Percentiles rank a stretch among this genome's conserved stretches.
Evolutionary conservation across 2,888 invertebrate species (phyloP).

Genomic region (Sipha maydis): DNA sequence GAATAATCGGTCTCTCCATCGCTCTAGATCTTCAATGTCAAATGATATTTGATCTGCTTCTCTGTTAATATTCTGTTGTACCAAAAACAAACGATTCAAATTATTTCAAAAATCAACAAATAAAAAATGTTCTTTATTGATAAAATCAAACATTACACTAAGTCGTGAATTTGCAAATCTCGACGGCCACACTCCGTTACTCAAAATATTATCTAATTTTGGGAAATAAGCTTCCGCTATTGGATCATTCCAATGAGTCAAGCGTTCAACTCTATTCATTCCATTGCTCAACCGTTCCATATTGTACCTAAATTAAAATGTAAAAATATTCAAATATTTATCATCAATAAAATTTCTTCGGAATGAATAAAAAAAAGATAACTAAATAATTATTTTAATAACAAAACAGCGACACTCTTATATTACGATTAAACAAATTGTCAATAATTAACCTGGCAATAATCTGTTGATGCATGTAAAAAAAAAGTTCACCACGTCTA

Average conservation of each 20-base stretch:
- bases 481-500: constrained; percentile 81
- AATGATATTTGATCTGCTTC: constrained; percentile 75
- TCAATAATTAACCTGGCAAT: constrained; percentile 70
- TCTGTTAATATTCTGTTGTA: constrained; percentile 74
- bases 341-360: not conserved
- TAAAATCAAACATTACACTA: constrained; percentile 62
- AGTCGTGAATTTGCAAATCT: constrained; percentile 67
- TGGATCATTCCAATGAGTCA: constrained; percentile 76
- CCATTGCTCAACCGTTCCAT: constrained; percentile 80
- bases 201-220: constrained; percentile 81
- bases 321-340: not conserved
- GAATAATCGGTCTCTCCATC: constrained; percentile 80
- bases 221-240: constrained; percentile 85
- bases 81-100: not conserved
- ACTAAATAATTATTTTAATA: too few species aligned
- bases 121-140: not conserved
- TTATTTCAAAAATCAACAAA: not conserved
- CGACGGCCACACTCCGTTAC: constrained; percentile 81
- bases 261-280: constrained; percentile 74
- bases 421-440: not conserved
- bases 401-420: not conserved
- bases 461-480: constrained; percentile 82
- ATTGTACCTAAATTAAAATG: constrained; percentile 74
- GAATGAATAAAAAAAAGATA: too few species aligned
- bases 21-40: constrained; percentile 78